These are phyloP conservation scores for Oxygymnocypris stewartii DNA, from an alignment of 2,113 vertebrate species.

Conservation along the genomic window DNA sequence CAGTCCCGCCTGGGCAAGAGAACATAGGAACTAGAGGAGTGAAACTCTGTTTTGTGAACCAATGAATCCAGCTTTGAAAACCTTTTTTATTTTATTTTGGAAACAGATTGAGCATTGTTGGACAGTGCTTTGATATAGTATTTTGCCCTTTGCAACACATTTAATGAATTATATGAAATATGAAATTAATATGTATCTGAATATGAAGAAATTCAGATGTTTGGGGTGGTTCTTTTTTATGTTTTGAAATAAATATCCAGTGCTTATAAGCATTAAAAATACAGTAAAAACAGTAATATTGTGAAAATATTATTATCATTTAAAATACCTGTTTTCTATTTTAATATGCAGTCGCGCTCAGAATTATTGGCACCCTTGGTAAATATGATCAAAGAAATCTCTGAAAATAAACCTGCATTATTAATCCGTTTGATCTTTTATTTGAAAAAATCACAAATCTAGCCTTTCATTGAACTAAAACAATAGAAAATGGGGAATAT, in stretches of 20 bases:
- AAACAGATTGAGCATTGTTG: not conserved
- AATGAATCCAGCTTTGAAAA: not conserved
- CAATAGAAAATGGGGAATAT: no score
- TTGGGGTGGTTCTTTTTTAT: not conserved
- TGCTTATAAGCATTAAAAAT: not conserved
- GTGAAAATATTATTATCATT: not conserved
- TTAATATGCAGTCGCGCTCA: no score
- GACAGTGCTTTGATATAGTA: not conserved
- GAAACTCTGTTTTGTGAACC: not conserved
- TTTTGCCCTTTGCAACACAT: not conserved
- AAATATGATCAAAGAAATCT: no score
- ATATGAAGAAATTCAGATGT: not conserved
- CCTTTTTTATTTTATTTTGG: not conserved
- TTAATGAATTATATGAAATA: not conserved
- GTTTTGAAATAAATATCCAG: not conserved
- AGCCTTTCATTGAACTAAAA: no score
- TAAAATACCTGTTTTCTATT: no score
- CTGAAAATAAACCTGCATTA: no score
- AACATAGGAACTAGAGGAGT: constrained; percentile 1
- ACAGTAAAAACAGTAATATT: not conserved
- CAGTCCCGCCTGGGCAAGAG: not conserved
- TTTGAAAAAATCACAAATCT: no score
- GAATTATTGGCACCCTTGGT: no score
- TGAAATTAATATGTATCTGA: not conserved
- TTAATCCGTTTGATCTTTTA: no score